phyloP scores from a whole-genome alignment of 2,888 invertebrate genomes.

The Mactromeris polynyma region DNA sequence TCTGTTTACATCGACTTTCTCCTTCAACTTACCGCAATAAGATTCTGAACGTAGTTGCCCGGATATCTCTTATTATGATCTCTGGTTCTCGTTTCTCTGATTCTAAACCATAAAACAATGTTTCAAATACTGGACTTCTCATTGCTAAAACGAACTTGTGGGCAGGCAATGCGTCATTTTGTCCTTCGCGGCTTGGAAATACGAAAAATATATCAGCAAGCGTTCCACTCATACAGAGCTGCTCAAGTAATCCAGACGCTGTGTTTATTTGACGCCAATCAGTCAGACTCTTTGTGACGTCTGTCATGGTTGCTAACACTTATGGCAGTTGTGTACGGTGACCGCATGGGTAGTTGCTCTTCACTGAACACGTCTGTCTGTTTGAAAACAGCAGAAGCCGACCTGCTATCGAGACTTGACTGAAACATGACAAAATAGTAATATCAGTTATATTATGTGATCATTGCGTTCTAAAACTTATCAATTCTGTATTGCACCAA shows the following conservation, averaged over 20 bases:
- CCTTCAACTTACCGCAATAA: constrained; percentile 48
- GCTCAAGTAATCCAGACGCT: constrained; percentile 54
- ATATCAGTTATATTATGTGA: too few species aligned
- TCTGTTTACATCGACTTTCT: too few species aligned
- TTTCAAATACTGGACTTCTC: constrained; percentile 69
- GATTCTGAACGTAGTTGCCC: constrained; percentile 62
- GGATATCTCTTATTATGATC: constrained; percentile 56
- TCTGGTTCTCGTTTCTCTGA: constrained; percentile 57
- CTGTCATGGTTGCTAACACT: not conserved
- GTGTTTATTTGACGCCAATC: constrained; percentile 55
- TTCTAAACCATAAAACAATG: constrained; percentile 62
- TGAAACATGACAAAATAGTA: too few species aligned
- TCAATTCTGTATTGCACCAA: too few species aligned
- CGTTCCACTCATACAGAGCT: constrained; percentile 63
- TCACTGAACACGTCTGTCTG: too few species aligned
- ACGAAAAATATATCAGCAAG: constrained; percentile 69
- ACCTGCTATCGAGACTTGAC: too few species aligned
- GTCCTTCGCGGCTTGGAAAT: constrained; percentile 66
- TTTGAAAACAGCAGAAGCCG: too few species aligned
- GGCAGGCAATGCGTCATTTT: constrained; percentile 67
- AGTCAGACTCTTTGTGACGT: constrained; percentile 20
- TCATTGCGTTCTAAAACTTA: too few species aligned
- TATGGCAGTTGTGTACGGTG: not conserved
- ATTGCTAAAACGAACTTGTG: constrained; percentile 69
- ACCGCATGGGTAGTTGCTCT: too few species aligned